Percentiles rank a stretch among this genome's conserved stretches.
These are phyloP conservation scores for Chamaetylas fuelleborni DNA, from an alignment of 2,113 vertebrate species.

Conservation along the genomic window DNA sequence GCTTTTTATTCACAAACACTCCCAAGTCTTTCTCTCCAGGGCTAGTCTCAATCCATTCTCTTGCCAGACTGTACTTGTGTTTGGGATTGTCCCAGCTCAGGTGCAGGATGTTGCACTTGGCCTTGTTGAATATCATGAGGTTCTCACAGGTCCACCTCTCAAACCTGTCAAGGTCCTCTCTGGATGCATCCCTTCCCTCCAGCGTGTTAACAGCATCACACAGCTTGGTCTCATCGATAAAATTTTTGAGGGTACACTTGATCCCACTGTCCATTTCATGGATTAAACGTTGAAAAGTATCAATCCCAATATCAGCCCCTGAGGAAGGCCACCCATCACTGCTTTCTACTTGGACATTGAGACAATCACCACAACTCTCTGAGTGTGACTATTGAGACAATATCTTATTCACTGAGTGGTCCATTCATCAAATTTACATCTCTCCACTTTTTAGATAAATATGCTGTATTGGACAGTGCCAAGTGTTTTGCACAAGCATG, in stretches of 20 bases:
- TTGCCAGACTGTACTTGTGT: background rate
- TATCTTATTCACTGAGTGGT: background rate
- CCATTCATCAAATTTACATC: background rate
- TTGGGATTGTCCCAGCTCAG: background rate
- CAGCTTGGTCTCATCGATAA: background rate
- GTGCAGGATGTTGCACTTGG: background rate
- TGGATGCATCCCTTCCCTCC: background rate
- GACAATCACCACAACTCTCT: fast-evolving
- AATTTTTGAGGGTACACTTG: fast-evolving
- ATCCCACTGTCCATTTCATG: fast-evolving
- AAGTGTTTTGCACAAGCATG: background rate
- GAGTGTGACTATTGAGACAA: background rate
- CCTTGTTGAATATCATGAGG: background rate
- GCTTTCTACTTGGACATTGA: background rate
- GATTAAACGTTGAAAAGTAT: background rate
- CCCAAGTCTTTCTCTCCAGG: background rate
- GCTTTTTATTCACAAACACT: background rate
- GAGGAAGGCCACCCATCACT: background rate
- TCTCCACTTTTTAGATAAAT: background rate
- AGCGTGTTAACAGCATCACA: fast-evolving
- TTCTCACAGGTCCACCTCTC: background rate
- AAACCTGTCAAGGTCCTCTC: background rate
- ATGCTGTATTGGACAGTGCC: fast-evolving
- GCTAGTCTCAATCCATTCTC: fast-evolving
- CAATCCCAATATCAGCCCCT: fast-evolving